phyloP scores from a whole-genome alignment of 2,797 vertebrate species.

The Eremophila alpestris region DNA sequence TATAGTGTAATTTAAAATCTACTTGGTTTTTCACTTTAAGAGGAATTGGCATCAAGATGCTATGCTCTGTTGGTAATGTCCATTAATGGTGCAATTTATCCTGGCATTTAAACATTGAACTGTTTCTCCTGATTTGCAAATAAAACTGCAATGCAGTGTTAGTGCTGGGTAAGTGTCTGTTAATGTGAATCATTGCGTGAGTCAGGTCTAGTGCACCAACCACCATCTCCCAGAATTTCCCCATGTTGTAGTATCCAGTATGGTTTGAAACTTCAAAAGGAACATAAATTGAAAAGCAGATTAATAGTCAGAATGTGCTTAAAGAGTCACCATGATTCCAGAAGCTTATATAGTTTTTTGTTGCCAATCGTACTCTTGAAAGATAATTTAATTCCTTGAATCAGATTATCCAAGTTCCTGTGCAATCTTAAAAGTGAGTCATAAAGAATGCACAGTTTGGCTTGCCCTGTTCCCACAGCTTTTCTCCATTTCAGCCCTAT shows the following conservation, averaged over 20 bases:
- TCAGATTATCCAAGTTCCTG: neutral
- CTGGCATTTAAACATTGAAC: constrained; percentile 11
- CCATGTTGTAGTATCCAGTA: neutral
- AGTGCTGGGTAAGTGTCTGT: neutral
- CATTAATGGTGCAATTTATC: constrained; percentile 44
- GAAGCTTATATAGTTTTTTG: neutral
- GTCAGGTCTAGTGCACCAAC: neutral
- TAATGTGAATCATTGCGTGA: neutral
- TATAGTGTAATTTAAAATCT: neutral
- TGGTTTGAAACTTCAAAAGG: neutral
- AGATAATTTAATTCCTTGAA: neutral
- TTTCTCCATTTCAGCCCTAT: neutral
- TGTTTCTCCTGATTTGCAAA: constrained; percentile 27
- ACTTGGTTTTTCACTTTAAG: constrained; percentile 20
- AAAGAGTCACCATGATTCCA: neutral
- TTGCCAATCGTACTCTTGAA: neutral
- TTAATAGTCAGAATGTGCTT: neutral
- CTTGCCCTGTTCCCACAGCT: neutral
- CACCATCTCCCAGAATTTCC: neutral
- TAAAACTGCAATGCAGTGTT: neutral
- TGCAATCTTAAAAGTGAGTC: neutral
- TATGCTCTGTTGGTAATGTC: constrained; percentile 7
- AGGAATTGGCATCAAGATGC: neutral
- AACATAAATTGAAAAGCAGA: neutral
- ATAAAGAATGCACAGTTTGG: neutral